A percentile compares a stretch with the other conserved stretches of the same genome.
Conservation (phyloP, 2,888 invertebrate genomes). For the Dugesia japonica region DNA sequence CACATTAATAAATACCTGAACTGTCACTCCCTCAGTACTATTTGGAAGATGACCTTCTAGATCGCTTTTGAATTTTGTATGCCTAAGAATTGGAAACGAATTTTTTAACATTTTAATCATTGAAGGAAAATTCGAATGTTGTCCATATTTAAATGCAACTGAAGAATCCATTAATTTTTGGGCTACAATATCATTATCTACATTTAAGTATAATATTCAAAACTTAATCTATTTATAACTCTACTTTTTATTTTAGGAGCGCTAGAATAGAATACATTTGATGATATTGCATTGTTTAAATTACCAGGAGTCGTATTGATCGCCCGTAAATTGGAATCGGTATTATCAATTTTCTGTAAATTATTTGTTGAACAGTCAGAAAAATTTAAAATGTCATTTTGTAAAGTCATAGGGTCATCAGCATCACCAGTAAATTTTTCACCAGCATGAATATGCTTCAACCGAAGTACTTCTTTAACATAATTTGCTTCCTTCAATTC, state of each 20-base stretch:
- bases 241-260: neutral
- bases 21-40: neutral
- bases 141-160: neutral
- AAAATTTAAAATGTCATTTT: neutral
- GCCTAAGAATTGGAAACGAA: neutral
- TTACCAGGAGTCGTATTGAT: neutral
- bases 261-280: neutral
- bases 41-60: neutral
- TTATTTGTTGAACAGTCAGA: neutral
- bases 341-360: neutral
- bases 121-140: conserved; percentile 7
- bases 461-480: neutral
- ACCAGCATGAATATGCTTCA: neutral
- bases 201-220: too few relatives aligned
- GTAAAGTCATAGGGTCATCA: neutral
- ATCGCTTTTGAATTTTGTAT: neutral
- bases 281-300: neutral
- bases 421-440: neutral
- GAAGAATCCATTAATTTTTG: neutral
- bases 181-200: neutral
- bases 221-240: too few relatives aligned
- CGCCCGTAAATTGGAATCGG: neutral
- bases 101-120: conserved; percentile 7
- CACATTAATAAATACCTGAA: neutral
- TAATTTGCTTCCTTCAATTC: neutral